Percentiles rank a stretch among this genome's conserved stretches.
Evolutionary conservation across 2,113 vertebrate species (phyloP).

Genomic region (Cynopterus brachyotis): DNA sequence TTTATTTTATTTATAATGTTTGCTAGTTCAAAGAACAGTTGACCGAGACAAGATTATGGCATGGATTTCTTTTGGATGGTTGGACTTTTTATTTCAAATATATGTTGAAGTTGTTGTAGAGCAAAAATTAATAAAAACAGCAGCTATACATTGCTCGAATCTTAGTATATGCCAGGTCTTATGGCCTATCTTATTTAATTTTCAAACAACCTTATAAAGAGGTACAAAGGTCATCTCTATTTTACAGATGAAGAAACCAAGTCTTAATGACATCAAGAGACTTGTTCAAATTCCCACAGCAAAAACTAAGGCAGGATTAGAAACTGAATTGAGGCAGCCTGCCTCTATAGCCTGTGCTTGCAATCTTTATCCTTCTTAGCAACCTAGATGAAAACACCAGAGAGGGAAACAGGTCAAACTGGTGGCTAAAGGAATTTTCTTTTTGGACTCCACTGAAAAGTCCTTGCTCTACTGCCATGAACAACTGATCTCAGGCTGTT

Average conservation of each 20-base stretch:
- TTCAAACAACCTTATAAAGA: not conserved
- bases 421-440: not conserved
- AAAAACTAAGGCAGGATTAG: not conserved
- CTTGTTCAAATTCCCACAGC: not conserved
- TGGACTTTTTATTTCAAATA: slow-evolving; percentile 15
- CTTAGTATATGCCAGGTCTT: not conserved
- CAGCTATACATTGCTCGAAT: not conserved
- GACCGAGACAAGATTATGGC: not conserved
- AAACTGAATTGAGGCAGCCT: not conserved
- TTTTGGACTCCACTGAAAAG: not conserved
- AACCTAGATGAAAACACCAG: not conserved
- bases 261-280: not conserved
- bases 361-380: too few species aligned
- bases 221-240: not conserved
- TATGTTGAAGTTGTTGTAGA: not conserved
- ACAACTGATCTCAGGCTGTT: not conserved
- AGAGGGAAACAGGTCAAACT: not conserved
- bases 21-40: not conserved
- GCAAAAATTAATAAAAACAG: not conserved
- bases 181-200: not conserved
- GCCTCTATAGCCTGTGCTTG: not conserved
- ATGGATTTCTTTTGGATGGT: not conserved
- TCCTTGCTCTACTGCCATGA: not conserved
- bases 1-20: not conserved
- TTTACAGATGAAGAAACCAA: not conserved